A percentile compares a stretch with the other conserved stretches of the same genome.
These are phyloP conservation scores for Myocastor coypus DNA, from an alignment of 2,113 vertebrate genomes.

Conservation along the genomic window DNA sequence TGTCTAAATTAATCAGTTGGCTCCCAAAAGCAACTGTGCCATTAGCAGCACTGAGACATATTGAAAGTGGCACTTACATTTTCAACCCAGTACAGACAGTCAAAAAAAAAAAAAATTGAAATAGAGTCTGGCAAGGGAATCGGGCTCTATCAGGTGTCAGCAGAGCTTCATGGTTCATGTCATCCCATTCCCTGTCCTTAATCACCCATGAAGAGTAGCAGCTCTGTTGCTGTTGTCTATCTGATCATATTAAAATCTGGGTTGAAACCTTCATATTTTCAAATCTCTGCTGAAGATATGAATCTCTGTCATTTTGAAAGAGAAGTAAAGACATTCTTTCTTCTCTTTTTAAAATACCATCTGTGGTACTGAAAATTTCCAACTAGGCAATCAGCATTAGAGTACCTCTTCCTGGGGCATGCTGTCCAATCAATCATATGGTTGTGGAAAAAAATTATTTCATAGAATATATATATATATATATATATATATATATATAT, in stretches of 20 bases:
- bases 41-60: constrained; percentile 54
- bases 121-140: constrained; percentile 47
- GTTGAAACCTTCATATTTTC: constrained; percentile 5
- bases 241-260: constrained; percentile 28
- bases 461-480: background rate
- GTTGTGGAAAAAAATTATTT: background rate
- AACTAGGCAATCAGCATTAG: background rate
- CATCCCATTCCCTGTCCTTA: constrained; percentile 6
- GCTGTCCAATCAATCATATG: background rate
- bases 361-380: background rate
- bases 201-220: background rate
- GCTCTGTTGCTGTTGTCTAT: background rate
- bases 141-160: constrained; percentile 35
- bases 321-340: constrained; percentile 29
- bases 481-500: background rate
- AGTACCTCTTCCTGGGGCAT: background rate
- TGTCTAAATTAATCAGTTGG: constrained; percentile 59
- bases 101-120: background rate
- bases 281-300: constrained; percentile 31
- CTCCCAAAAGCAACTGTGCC: background rate
- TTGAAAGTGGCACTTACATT: constrained; percentile 59
- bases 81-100: constrained; percentile 1
- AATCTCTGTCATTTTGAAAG: constrained; percentile 2
- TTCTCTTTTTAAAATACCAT: constrained; percentile 15
- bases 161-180: background rate